Conservation (phyloP, 2,113 vertebrate species). For the Rhodinocichla rosea region DNA sequence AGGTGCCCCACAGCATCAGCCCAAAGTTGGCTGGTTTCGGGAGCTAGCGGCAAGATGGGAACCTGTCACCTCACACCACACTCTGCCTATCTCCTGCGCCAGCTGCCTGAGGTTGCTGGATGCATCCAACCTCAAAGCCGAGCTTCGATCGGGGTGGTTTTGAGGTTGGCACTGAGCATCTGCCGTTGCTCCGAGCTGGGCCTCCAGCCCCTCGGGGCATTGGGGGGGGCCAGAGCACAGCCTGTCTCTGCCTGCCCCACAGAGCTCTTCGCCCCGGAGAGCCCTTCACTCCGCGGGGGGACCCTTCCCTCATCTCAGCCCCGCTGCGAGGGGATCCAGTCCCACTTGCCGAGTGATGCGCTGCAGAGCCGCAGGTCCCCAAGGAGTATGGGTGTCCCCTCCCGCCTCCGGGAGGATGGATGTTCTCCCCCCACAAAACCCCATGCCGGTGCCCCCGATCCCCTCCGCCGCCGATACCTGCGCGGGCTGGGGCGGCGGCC, state of each 20-base stretch:
- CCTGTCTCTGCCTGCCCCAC: background rate
- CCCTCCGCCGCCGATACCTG: background rate
- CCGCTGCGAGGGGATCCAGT: background rate
- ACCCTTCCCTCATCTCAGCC: background rate
- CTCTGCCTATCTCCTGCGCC: background rate
- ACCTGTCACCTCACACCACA: background rate
- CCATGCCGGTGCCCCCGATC: background rate
- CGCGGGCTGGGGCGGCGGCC: background rate
- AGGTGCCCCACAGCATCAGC: background rate
- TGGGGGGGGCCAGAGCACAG: rapidly evolving
- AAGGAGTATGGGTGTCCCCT: background rate
- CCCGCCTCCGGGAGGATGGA: background rate
- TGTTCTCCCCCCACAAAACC: background rate
- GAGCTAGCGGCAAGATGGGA: background rate
- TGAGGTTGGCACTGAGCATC: slow-evolving; percentile 16
- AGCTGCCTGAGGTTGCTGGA: background rate
- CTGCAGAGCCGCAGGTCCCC: background rate
- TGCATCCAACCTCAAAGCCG: slow-evolving; percentile 26
- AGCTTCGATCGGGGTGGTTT: slow-evolving; percentile 8
- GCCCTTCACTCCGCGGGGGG: background rate
- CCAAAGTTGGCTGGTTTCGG: background rate
- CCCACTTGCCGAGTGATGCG: background rate
- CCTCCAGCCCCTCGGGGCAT: background rate
- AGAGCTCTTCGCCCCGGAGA: background rate
- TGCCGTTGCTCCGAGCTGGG: background rate